Evolutionary conservation across 1,140 invertebrate genomes (phyloP), one percentile per base, ranked within the genome.

Genomic region (Tetragnatha versicolor): DNA sequence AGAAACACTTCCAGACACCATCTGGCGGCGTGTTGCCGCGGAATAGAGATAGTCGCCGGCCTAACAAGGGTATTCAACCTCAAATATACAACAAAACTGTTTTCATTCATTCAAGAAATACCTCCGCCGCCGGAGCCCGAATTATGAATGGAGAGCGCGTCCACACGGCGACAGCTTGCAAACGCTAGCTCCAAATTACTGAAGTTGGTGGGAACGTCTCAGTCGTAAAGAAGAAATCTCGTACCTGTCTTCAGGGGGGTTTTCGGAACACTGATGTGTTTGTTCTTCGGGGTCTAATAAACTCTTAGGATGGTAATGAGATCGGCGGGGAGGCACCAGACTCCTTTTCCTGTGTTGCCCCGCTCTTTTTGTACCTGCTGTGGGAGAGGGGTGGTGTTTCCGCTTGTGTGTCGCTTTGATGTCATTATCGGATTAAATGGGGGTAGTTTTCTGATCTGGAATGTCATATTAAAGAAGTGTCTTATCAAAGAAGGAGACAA

Each of bases 101-200:
- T 42, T 42, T 47, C 69, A 73, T 73, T 73, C 69, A 73, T 20
- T 17, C 7, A 42, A 60, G 37, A 73, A 73, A 73, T 73, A 60
- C 69, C 55, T 5, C n/a, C 69, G 12, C 69, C 5, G 31, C 25
- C 4, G 53, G 35, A 45, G 17, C 14, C 39, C 47, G 20, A 60
- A 60, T 51, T 73, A 60, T 73, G 20, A 60, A 60, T 60, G 69
- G 66, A 53, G 17, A 9, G 49, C 35, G 17, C 27, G 33, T 20
- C 37, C 14, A 60, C 17, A 3, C 33, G 65, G 20, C 47, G 37
- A 73, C 69, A 73, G 69, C 69, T 73, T 73, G 69, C 69, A 73
- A 22, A 73, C 69, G 69, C 14, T 17, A 12, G 14, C 14, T 20
- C 45, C 33, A 60, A 58, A 73, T 73, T 73, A 17, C 65, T 27